phyloP scores from a whole-genome alignment of 2,888 invertebrate genomes.

The Axea sp. region DNA sequence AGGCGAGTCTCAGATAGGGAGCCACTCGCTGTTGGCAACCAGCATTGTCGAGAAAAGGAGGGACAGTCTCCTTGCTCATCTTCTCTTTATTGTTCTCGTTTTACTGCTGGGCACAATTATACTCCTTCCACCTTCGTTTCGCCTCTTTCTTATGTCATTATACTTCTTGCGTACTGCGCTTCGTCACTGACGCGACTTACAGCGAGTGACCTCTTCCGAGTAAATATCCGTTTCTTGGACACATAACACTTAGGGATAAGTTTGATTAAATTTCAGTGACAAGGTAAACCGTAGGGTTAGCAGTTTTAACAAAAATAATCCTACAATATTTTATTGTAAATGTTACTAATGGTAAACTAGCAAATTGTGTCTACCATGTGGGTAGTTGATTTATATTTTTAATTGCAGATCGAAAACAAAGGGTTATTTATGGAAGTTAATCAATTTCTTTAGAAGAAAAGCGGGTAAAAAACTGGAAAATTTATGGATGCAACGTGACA shows the following conservation, averaged over 20 bases:
- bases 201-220: conserved; percentile 54
- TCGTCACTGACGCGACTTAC: conserved; percentile 43
- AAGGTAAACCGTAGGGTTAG: conserved; percentile 23
- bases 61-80: conserved; percentile 48
- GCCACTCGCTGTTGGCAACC: conserved; percentile 54
- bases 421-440: conserved; percentile 42
- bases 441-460: conserved; percentile 14
- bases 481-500: conserved; percentile 38
- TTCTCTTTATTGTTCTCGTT: conserved; percentile 60
- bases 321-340: conserved; percentile 38
- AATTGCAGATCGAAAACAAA: conserved; percentile 42
- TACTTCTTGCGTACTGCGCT: conserved; percentile 26
- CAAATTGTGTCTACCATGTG: conserved; percentile 8
- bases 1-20: conserved; percentile 52
- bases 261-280: conserved; percentile 60
- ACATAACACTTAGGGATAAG: conserved; percentile 53
- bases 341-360: conserved; percentile 23
- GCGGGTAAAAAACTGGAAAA: conserved; percentile 14
- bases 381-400: conserved; percentile 51
- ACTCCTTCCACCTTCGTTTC: conserved; percentile 46
- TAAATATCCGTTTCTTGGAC: conserved; percentile 61
- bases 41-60: conserved; percentile 57
- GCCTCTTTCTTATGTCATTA: conserved; percentile 60
- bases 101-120: conserved; percentile 63
- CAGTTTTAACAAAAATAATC: conserved; percentile 36